Evolutionary conservation across 2,797 vertebrate species (phyloP), one percentile per base, ranked within the genome.

Genomic region (Cynopterus sphinx): DNA sequence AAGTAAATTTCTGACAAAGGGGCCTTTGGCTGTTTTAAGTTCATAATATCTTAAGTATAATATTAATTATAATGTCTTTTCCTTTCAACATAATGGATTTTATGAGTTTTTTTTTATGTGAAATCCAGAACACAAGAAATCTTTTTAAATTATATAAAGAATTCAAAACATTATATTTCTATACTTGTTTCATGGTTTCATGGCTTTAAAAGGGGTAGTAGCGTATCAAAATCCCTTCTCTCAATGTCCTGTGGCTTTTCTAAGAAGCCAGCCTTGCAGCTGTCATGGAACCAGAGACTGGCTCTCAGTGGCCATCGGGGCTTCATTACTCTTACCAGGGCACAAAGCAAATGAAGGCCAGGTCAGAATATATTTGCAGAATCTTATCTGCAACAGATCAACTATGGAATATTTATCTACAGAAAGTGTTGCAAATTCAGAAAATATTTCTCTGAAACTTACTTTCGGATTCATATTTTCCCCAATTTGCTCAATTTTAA

Each of bases 331-430:
- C 33, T 68, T 33, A 26, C 85, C 84, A 91, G 41, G 67, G 74
- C 78, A 81, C 79, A 84, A 39, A 95, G 39, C 49, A 82, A 92
- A 82, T 33, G 41, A 94, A 95, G 87, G 86, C 75, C 92, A n/a
- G 41, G 31, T 67, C 67, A 65, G 75, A 74, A 88, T 91, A 95
- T 97, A 65, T 92, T 94, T 78, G 33, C 57, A 63, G 68, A 96
- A 63, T 89, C 21, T 57, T 93, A 19, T 43, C 94, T 96, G 75
- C 84, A 92, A 51, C 33, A 87, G 82, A 92, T 73, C 33, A 90
- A 67, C 90, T 89, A 22, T 1, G 94, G 92, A 97, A 94, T 96
- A 97, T 97, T 87, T 94, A 94, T 92, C 46, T n/a, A 87, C 85
- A 88, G 67, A 83, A 83, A 82, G 13, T 43, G 15, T 53, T 88